Conservation (phyloP, 1,140 invertebrate genomes). For the Chrysopa pallens region DNA sequence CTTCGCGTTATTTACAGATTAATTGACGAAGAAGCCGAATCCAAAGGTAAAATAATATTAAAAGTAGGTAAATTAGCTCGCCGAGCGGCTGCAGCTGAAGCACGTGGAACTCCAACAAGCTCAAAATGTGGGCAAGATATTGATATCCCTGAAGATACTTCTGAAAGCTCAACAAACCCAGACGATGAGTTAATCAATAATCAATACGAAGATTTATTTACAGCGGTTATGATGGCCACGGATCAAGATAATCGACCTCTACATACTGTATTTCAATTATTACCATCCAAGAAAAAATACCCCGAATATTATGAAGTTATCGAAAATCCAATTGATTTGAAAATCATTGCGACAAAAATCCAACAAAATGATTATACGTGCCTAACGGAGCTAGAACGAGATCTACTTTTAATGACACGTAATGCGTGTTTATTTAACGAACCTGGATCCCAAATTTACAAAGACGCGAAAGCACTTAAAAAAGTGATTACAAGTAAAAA, state of each 20-base stretch:
- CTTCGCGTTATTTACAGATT: constrained; percentile 9
- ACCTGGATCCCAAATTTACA: constrained; percentile 90
- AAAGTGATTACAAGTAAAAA: constrained; percentile 47
- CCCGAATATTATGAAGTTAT: constrained; percentile 96
- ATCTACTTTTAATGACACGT: constrained; percentile 77
- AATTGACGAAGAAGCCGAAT: constrained; percentile 27
- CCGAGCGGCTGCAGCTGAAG: constrained; percentile 20
- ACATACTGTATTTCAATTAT: constrained; percentile 69
- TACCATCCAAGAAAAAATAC: constrained; percentile 82
- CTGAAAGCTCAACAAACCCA: constrained; percentile 48
- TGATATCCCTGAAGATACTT: constrained; percentile 38
- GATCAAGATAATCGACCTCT: constrained; percentile 60
- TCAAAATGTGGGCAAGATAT: constrained; percentile 18
- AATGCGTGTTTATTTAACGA: constrained; percentile 96
- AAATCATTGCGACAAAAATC: constrained; percentile 81
- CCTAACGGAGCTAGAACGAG: constrained; percentile 73
- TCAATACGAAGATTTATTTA: constrained; percentile 62
- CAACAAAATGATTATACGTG: constrained; percentile 61
- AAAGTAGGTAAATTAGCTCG: constrained; percentile 28
- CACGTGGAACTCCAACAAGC: constrained; percentile 10
- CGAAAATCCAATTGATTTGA: constrained; percentile 87
- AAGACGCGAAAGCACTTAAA: constrained; percentile 79
- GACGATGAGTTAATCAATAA: constrained; percentile 49
- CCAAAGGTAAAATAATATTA: constrained; percentile 36
- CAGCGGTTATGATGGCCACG: constrained; percentile 59